Percentiles rank a stretch among this genome's conserved stretches.
Evolutionary conservation across 2,797 vertebrate species (phyloP).

Genomic region (Pterois miles): DNA sequence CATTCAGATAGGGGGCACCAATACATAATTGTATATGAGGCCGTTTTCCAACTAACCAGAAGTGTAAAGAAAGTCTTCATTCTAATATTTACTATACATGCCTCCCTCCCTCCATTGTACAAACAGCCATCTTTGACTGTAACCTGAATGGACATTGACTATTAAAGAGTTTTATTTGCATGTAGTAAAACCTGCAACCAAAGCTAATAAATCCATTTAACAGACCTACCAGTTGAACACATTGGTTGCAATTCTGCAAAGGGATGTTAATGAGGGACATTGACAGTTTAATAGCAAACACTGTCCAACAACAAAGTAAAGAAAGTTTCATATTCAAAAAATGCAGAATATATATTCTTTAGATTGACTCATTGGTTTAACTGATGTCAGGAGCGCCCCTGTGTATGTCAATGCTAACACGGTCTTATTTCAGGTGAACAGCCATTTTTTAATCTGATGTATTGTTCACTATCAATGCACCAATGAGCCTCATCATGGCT

Average conservation of each 20-base stretch:
- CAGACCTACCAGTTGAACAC: slow-evolving; percentile 15
- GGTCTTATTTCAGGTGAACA: no score
- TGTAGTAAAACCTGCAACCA: not conserved
- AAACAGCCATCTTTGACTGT: no score
- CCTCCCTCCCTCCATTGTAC: accelerated
- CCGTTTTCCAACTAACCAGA: no score
- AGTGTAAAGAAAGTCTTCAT: no score
- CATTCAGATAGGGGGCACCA: no score
- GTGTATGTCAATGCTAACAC: not conserved
- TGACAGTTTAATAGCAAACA: not conserved
- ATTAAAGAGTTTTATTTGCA: not conserved
- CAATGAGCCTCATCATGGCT: not conserved
- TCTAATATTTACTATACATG: no score
- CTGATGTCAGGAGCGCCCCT: not conserved
- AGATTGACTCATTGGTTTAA: not conserved
- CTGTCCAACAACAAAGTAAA: not conserved
- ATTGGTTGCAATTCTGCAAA: slow-evolving; percentile 8
- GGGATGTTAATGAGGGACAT: not conserved
- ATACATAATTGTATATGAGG: no score
- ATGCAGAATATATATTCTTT: not conserved
- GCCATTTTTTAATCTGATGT: not conserved
- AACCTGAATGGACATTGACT: not conserved
- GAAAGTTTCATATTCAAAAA: not conserved
- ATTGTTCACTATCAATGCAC: not conserved
- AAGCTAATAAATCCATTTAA: slow-evolving; percentile 14